These are phyloP conservation scores for Mormyrus iriodes DNA, from an alignment of 2,113 vertebrate species.

Conservation along the genomic window DNA sequence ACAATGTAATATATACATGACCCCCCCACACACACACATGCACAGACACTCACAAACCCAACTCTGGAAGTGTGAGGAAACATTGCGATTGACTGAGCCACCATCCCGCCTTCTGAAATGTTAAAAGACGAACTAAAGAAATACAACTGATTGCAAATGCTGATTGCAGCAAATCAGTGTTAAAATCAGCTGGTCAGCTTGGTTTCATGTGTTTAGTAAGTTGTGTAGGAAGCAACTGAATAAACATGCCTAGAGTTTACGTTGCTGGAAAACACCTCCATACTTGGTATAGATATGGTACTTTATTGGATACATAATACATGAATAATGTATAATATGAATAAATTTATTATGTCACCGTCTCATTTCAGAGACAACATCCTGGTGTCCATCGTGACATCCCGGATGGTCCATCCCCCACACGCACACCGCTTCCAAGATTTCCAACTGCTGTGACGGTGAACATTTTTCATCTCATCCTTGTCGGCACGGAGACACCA, in stretches of 20 bases:
- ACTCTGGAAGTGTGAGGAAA: not conserved
- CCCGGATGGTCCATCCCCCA: not conserved
- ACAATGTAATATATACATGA: too few relatives aligned
- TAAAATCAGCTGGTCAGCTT: not conserved
- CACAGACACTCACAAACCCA: not conserved
- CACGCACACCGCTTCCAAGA: not conserved
- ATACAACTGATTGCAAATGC: not conserved
- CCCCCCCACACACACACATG: too few relatives aligned
- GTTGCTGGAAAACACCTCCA: constrained; percentile 1
- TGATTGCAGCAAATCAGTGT: not conserved
- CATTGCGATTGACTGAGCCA: not conserved
- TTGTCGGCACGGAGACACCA: not conserved
- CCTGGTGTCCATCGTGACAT: not conserved
- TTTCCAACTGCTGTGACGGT: not conserved
- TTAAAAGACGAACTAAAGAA: not conserved
- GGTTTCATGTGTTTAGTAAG: not conserved
- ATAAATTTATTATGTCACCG: constrained; percentile 4
- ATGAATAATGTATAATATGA: constrained; percentile 7
- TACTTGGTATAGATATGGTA: not conserved
- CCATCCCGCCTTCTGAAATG: not conserved
- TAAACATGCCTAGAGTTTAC: not conserved
- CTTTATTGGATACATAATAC: not conserved
- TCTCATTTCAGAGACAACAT: not conserved
- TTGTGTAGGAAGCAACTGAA: not conserved
- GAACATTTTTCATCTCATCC: not conserved